Conservation (phyloP, 2,797 vertebrate genomes). For the Acrossocheilus wenchowensis region DNA sequence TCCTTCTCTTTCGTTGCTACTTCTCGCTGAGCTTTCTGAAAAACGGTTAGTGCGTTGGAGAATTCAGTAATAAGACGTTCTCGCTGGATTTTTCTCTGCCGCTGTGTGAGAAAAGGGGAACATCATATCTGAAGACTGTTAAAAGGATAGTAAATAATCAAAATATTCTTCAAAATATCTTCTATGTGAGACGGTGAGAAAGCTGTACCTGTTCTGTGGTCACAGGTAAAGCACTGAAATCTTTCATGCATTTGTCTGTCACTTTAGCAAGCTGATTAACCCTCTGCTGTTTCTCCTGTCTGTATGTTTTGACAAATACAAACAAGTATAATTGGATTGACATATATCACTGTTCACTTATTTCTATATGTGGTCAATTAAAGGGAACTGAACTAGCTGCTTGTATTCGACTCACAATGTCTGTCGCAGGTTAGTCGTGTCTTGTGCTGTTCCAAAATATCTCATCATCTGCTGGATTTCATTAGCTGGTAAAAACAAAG, state of each 20-base stretch:
- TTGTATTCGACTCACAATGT: slow-evolving; percentile 84
- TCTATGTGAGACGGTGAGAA: background rate
- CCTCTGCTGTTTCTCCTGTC: slow-evolving; percentile 92
- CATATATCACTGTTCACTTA: background rate
- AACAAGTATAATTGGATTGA: slow-evolving; percentile 5
- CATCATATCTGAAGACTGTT: background rate
- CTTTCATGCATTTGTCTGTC: slow-evolving; percentile 91
- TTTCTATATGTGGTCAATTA: background rate
- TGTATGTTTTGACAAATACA: slow-evolving; percentile 68
- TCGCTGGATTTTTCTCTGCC: slow-evolving; percentile 94
- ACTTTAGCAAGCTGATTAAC: slow-evolving; percentile 95
- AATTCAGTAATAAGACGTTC: slow-evolving; percentile 94
- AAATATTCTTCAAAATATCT: background rate
- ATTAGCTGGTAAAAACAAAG: slow-evolving; percentile 76
- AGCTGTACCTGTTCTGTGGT: slow-evolving; percentile 88
- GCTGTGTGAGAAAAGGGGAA: slow-evolving; percentile 71
- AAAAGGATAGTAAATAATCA: background rate
- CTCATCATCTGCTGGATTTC: slow-evolving; percentile 90
- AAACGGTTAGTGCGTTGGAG: slow-evolving; percentile 86
- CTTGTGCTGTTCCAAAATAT: slow-evolving; percentile 88
- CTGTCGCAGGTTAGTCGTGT: slow-evolving; percentile 84
- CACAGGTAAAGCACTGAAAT: slow-evolving; percentile 88
- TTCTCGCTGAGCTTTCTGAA: slow-evolving; percentile 91
- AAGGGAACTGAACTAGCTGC: no score
- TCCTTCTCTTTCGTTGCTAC: slow-evolving; percentile 92